A percentile compares a stretch with the other conserved stretches of the same genome.
These are phyloP conservation scores for Rhingia campestris DNA, from an alignment of 2,888 invertebrate genomes.

Conservation along the genomic window DNA sequence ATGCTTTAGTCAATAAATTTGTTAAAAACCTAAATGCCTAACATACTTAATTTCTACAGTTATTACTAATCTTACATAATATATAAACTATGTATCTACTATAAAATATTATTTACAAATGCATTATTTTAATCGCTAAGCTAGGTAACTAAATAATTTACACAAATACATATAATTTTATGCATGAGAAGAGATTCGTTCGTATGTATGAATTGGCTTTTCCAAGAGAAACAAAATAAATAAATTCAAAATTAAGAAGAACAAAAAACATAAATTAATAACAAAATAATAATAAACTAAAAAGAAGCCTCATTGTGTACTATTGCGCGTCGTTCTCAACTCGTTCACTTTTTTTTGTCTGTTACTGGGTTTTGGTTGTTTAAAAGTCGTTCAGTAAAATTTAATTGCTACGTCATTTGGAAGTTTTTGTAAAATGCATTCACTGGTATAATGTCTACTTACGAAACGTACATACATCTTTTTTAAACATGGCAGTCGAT, in stretches of 20 bases:
- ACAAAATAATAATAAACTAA: constrained; percentile 57
- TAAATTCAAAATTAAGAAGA: constrained; percentile 45
- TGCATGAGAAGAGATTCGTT: constrained; percentile 68
- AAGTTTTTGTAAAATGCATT: constrained; percentile 57
- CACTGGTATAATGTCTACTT: constrained; percentile 57
- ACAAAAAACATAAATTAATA: constrained; percentile 64
- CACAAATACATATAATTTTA: constrained; percentile 56
- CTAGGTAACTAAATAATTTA: constrained; percentile 57
- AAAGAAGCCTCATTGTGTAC: constrained; percentile 72
- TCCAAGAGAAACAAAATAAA: constrained; percentile 62
- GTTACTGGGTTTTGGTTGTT: background rate
- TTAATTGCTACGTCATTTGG: constrained; percentile 32
- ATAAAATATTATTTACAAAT: constrained; percentile 54
- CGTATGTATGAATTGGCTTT: constrained; percentile 50
- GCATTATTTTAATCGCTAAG: constrained; percentile 21
- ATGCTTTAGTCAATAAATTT: constrained; percentile 25
- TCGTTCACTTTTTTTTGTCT: constrained; percentile 4
- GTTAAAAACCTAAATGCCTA: constrained; percentile 24
- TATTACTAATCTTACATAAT: background rate
- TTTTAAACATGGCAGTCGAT: constrained; percentile 65
- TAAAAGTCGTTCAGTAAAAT: background rate
- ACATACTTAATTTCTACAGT: constrained; percentile 12
- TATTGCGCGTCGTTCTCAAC: constrained; percentile 69
- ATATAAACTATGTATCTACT: background rate
- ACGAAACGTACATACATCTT: constrained; percentile 42